A percentile compares a stretch with the other conserved stretches of the same genome.
phyloP scores from a whole-genome alignment of 2,888 invertebrate species.

The Tenthredo livida region DNA sequence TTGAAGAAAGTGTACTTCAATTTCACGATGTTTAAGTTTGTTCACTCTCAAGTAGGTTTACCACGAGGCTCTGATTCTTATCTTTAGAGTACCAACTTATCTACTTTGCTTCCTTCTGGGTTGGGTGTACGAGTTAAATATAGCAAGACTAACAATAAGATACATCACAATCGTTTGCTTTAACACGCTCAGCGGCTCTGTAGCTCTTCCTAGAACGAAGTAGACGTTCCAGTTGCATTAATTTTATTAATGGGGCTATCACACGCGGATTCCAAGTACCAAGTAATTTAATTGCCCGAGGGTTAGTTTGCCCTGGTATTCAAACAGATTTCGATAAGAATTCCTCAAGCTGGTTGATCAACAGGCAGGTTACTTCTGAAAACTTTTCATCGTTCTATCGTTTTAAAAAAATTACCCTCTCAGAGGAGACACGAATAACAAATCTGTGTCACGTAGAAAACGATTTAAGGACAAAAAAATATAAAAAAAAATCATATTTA shows the following conservation, averaged over 20 bases:
- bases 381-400: neutral
- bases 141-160: constrained; percentile 19
- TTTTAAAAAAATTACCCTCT: neutral
- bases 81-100: neutral
- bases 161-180: constrained; percentile 32
- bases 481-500: constrained; percentile 18
- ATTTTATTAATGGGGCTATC: constrained; percentile 44
- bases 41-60: too few relatives aligned
- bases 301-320: constrained; percentile 26
- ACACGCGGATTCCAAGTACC: constrained; percentile 47
- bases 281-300: constrained; percentile 34
- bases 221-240: constrained; percentile 35
- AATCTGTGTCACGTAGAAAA: constrained; percentile 33
- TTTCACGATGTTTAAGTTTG: too few relatives aligned
- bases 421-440: neutral
- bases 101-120: constrained; percentile 12
- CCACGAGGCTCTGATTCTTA: constrained; percentile 4
- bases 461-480: neutral
- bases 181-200: constrained; percentile 9
- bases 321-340: constrained; percentile 22
- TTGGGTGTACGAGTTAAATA: constrained; percentile 4
- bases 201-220: neutral
- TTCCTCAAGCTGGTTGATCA: neutral
- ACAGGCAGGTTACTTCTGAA: neutral
- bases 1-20: too few relatives aligned